Conservation (phyloP, 2,113 vertebrate genomes). For the Corvus cornix region DNA sequence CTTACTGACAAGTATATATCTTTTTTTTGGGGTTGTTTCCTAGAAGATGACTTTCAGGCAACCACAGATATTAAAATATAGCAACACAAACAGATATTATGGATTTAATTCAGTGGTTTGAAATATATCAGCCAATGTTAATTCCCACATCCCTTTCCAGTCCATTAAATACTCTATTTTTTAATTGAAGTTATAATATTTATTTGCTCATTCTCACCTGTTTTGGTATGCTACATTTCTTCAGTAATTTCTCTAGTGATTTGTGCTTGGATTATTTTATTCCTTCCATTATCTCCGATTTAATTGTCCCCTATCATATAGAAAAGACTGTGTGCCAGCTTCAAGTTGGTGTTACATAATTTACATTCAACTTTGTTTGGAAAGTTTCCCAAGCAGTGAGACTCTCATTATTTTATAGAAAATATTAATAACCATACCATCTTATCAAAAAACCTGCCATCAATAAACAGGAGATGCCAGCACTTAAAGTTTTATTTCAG, state of each 20-base stretch:
- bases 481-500: background rate
- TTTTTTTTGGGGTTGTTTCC: background rate
- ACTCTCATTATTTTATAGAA: background rate
- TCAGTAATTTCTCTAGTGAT: constrained; percentile 78
- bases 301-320: constrained; percentile 58
- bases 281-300: constrained; percentile 65
- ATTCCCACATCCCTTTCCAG: constrained; percentile 74
- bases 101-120: constrained; percentile 68
- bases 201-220: constrained; percentile 76
- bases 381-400: background rate
- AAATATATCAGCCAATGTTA: constrained; percentile 69
- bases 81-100: constrained; percentile 66
- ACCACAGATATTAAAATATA: constrained; percentile 62
- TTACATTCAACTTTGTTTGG: constrained; percentile 18
- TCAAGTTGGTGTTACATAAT: constrained; percentile 11
- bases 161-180: constrained; percentile 77
- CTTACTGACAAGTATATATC: constrained; percentile 12
- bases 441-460: background rate
- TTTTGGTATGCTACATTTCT: constrained; percentile 73
- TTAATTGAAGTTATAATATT: constrained; percentile 81
- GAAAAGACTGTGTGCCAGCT: constrained; percentile 34
- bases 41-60: constrained; percentile 68
- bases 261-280: constrained; percentile 64
- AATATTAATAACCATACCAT: background rate
- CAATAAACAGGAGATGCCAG: background rate